Conservation (phyloP, 2,797 vertebrate species). For the Galagoides demidoff region DNA sequence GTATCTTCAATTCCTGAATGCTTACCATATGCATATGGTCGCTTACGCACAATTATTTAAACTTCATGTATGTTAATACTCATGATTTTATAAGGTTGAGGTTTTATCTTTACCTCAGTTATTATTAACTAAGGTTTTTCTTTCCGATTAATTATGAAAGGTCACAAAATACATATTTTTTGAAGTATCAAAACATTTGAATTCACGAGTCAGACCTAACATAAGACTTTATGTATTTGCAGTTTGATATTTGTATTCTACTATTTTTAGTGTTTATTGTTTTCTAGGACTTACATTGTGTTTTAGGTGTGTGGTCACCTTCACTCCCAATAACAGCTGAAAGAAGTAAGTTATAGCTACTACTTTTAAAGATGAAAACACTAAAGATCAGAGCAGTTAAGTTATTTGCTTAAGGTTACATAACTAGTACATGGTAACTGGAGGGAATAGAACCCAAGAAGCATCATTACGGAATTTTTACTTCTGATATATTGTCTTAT, state of each 20-base stretch:
- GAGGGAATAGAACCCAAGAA: not conserved
- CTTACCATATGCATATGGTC: not conserved
- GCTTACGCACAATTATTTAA: not conserved
- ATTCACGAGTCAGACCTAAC: not conserved
- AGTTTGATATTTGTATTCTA: not conserved
- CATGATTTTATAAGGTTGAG: not conserved
- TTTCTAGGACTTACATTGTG: not conserved
- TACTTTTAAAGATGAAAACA: not conserved
- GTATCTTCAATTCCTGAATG: not conserved
- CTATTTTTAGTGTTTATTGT: not conserved
- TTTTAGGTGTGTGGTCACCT: not conserved
- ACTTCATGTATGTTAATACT: not conserved
- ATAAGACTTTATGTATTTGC: not conserved
- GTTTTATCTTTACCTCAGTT: conserved; percentile 22
- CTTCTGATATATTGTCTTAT: not conserved
- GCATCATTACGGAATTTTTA: not conserved
- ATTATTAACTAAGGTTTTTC: conserved; percentile 11
- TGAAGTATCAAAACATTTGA: not conserved
- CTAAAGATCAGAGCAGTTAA: not conserved
- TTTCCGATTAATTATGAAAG: conserved; percentile 6
- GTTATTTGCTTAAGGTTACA: not conserved
- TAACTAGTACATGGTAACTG: not conserved
- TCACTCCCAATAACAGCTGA: not conserved
- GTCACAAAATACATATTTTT: not conserved
- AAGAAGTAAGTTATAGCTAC: not conserved